phyloP scores from a whole-genome alignment of 2,888 invertebrate genomes.

The Pristionchus fissidentatus region DNA sequence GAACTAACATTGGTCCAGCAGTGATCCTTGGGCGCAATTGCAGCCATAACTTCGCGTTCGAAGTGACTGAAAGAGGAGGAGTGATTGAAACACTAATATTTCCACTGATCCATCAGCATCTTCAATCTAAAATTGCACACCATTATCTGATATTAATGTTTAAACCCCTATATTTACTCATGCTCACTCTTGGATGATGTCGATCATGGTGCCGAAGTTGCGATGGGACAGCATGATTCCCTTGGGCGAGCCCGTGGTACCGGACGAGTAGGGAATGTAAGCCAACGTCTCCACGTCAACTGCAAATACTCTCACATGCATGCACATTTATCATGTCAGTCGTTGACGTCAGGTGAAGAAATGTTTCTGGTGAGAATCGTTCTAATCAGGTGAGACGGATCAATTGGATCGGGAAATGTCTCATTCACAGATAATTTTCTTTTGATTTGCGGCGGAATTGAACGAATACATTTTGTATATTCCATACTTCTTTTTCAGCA shows the following conservation, averaged over 20 bases:
- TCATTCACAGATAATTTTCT: background rate
- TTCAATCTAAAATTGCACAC: too few species aligned
- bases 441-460: background rate
- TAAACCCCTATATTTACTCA: too few species aligned
- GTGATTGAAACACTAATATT: background rate
- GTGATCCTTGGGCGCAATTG: constrained; percentile 61
- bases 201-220: background rate
- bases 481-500: too few species aligned
- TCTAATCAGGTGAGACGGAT: too few species aligned
- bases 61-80: background rate
- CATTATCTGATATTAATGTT: too few species aligned
- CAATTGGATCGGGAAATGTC: too few species aligned
- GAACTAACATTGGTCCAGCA: constrained; percentile 71
- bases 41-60: background rate
- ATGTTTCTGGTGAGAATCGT: too few species aligned
- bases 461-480: too few species aligned
- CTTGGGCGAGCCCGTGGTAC: background rate
- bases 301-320: background rate
- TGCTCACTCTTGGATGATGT: background rate
- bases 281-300: background rate
- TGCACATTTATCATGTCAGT: background rate
- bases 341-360: too few species aligned
- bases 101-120: too few species aligned
- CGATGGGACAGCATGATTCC: constrained; percentile 18
- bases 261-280: constrained; percentile 6